A percentile compares a stretch with the other conserved stretches of the same genome.
Evolutionary conservation across 2,888 invertebrate species (phyloP).

Genomic region (Strigamia transsilvanica): DNA sequence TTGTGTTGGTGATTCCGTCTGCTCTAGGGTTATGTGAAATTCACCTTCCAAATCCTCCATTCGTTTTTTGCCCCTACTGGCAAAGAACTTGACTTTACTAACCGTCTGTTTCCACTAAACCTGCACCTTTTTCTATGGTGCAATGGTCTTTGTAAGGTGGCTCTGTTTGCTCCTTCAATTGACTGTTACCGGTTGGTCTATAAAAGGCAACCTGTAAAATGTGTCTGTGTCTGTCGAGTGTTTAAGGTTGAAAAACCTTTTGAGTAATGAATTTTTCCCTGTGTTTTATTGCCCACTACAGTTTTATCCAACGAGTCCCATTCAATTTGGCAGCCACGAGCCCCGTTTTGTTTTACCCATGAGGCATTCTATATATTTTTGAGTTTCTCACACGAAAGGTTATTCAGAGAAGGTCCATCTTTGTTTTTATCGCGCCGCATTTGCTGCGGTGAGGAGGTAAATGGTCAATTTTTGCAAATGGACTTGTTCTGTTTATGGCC

Average conservation of each 20-base stretch:
- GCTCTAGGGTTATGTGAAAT: constrained; percentile 4
- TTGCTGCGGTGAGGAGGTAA: constrained; percentile 37
- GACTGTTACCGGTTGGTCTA: constrained; percentile 41
- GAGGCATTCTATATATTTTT: neutral
- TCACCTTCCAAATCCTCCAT: neutral
- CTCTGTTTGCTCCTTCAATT: constrained; percentile 38
- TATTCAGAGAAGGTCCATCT: constrained; percentile 45
- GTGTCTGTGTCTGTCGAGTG: constrained; percentile 15
- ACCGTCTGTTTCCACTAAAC: neutral
- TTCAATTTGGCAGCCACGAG: constrained; percentile 48
- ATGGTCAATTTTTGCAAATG: constrained; percentile 49
- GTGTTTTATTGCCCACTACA: constrained; percentile 46
- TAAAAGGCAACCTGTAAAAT: constrained; percentile 36
- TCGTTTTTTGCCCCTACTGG: neutral
- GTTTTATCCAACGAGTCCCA: constrained; percentile 32
- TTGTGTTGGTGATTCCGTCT: neutral
- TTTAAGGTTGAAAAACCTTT: constrained; percentile 49
- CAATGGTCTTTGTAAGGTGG: constrained; percentile 12
- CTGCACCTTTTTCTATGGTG: neutral
- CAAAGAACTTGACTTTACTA: neutral
- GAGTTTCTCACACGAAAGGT: neutral
- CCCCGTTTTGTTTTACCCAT: constrained; percentile 40
- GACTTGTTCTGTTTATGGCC: constrained; percentile 40
- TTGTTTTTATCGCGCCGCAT: constrained; percentile 38
- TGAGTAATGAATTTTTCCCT: constrained; percentile 42